Evolutionary conservation across 1,140 invertebrate genomes (phyloP), one percentile per base, ranked within the genome.

Genomic region (Brachionus asplanchnoidis): DNA sequence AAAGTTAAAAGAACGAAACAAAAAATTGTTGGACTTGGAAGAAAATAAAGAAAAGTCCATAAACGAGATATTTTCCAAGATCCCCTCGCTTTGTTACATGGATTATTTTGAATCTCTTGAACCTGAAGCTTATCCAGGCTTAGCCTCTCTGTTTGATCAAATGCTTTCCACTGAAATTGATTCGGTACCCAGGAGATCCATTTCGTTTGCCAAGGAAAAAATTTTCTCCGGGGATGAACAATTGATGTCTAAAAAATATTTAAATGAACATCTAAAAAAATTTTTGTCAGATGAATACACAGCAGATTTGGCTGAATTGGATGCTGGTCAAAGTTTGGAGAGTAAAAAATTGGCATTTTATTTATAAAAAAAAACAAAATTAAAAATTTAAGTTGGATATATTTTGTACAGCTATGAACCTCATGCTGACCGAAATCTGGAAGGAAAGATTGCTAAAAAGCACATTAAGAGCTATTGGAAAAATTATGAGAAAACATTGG

Each of bases 41-140:
- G 79, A 82, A 65, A 82, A 82, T 65, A 68, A 60, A 82, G 79
- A 68, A 40, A 82, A 82, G 17, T 44, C 28, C 11, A 44, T 82
- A 28, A 46, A 82, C 5, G 79, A 82, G 28, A 26, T 82, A 28
- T 65, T 82, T 65, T 17, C 53, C 4, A 20, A 44, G n/a, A 42
- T 65, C 11, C 79, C 50, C 23, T 68, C 53, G 12, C 11, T 32
- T 12, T 82, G 79, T 20, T 82, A n/a, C 20, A 44, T 82, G 56
- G 79, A 82, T 68, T 82, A 65, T 14, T 65, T 82, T 28, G 17
- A 82, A 42, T 82, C 79, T 17, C 42, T 46, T 5, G 53, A 68
- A 44, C 50, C 32, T 6, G 53, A 82, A 36, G 17, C 79, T 60
- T 82, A 65, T 36, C 20, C 56, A 36, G 79, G 79, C 26, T 42